These are phyloP conservation scores for Tychaedon coryphoeus DNA, from an alignment of 2,113 vertebrate genomes.

Conservation along the genomic window DNA sequence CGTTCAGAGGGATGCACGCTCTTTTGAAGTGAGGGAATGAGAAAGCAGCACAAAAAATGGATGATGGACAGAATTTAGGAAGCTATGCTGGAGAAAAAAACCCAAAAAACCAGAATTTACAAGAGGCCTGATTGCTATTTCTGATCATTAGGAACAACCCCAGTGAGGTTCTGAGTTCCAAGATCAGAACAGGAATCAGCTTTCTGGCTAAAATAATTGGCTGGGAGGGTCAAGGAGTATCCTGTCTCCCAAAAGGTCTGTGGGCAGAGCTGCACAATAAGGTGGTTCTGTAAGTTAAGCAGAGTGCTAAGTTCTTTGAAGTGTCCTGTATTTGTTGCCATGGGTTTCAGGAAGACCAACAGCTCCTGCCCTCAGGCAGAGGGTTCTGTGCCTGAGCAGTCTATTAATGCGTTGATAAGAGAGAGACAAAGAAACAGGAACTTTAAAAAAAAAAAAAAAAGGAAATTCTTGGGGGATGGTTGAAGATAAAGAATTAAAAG, in stretches of 20 bases:
- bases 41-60: not conserved
- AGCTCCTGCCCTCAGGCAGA: conserved; percentile 1
- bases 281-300: not conserved
- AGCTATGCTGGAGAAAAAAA: not conserved
- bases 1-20: not conserved
- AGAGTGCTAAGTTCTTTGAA: not conserved
- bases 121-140: not conserved
- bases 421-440: not conserved
- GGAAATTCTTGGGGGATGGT: not conserved
- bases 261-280: not conserved
- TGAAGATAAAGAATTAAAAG: not conserved
- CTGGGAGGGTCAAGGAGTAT: not conserved
- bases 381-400: not conserved
- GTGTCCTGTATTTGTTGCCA: not conserved
- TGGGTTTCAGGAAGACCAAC: not conserved
- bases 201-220: not conserved
- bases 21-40: not conserved
- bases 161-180: not conserved
- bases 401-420: not conserved
- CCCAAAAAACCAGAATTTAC: not conserved
- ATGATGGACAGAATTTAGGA: not conserved
- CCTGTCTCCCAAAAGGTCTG: not conserved
- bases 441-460: not conserved
- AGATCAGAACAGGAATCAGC: not conserved
- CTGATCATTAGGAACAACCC: not conserved